A percentile compares a stretch with the other conserved stretches of the same genome.
phyloP scores from a whole-genome alignment of 2,113 vertebrate genomes.

The Bubo blakistoni region DNA sequence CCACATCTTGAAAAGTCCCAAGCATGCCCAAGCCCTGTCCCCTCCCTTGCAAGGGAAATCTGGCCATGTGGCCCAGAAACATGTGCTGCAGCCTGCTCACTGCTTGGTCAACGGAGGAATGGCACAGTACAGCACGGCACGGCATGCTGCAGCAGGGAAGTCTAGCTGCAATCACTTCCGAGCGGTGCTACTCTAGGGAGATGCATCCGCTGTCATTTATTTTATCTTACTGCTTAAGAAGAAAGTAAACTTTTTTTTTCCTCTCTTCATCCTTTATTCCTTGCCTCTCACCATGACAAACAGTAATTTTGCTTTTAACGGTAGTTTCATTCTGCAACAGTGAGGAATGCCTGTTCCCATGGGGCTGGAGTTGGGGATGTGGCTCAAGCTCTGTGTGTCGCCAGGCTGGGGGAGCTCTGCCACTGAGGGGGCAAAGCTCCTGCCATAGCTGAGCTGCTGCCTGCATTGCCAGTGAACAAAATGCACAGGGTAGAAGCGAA shows the following conservation, averaged over 20 bases:
- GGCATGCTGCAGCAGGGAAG: neutral
- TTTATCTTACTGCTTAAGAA: neutral
- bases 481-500: neutral
- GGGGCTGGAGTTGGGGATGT: neutral
- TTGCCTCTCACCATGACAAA: neutral
- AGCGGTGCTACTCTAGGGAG: neutral
- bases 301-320: neutral
- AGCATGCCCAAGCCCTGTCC: neutral
- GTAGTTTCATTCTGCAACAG: neutral
- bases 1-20: neutral
- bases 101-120: neutral
- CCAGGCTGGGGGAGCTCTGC: neutral
- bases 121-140: fast-evolving
- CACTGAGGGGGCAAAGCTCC: neutral
- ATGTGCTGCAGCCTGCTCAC: fast-evolving
- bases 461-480: neutral
- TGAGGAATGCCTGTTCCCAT: neutral
- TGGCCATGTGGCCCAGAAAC: neutral
- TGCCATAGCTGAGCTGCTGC: neutral
- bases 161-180: neutral
- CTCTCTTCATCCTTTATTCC: neutral
- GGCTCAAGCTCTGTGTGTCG: fast-evolving
- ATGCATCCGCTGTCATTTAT: neutral
- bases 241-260: neutral
- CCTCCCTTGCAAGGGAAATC: neutral